Evolutionary conservation across 2,113 vertebrate genomes (phyloP), one percentile per base, ranked within the genome.

Genomic region (Ophthalmolycus amberensis): DNA sequence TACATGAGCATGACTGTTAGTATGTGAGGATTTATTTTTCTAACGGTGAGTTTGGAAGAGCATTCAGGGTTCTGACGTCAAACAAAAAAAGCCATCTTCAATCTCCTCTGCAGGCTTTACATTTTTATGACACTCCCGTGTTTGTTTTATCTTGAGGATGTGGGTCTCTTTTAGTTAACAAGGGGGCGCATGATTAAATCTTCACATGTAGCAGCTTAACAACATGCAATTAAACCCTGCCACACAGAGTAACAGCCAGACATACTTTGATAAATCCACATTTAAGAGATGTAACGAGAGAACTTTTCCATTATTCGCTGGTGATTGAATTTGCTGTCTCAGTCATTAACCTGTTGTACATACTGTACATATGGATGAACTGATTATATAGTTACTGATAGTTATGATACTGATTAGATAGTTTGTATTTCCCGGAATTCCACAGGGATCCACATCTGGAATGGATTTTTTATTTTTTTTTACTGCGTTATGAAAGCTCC

Each of bases 371-470:
- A 46, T 58, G 73, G 74, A 79, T 54, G 79, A 86, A 82, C 58
- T 80, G 22, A 83, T 85, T 62, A 54, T n/a, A n/a, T n/a, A n/a
- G n/a, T n/a, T n/a, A n/a, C n/a, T n/a, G n/a, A n/a, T n/a, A n/a
- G n/a, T n/a, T n/a, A n/a, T n/a, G n/a, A n/a, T n/a, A n/a, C n/a
- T n/a, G n/a, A n/a, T n/a, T n/a, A 80, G 80, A 72, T 80, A 62
- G 71, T 66, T 72, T 66, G 68, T 58, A 54, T 87, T 91, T 93
- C 88, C 85, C 85, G 81, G 90, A 94, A 91, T 84, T 88, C 84
- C 54, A 52, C 50, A 58, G 80, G 79, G 79, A 83, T 83, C 75
- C 71, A 90, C 92, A 94, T 94, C 91, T 94, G 93, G 90, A 86
- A 80, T 8, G 15, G 64, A 90, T 94, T 87, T 85, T 27, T 58